A percentile compares a stretch with the other conserved stretches of the same genome.
Conservation (phyloP, 2,797 vertebrate genomes). For the Alosa sapidissima region DNA sequence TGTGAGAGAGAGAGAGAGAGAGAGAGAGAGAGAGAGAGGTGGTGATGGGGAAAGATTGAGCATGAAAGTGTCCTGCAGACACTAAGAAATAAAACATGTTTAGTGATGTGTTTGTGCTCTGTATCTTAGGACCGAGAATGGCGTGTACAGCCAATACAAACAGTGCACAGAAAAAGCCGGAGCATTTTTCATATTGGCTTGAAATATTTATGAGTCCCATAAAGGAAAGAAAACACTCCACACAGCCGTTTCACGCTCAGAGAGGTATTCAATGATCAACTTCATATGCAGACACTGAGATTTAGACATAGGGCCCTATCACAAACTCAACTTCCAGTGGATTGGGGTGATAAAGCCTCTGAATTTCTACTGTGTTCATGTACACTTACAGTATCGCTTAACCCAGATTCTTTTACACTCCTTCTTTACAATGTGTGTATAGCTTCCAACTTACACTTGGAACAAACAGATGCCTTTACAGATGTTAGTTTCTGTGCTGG, state of each 20-base stretch:
- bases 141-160: not conserved
- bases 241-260: not conserved
- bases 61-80: conserved; percentile 12
- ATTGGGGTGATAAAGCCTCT: not conserved
- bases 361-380: not conserved
- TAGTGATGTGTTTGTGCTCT: not conserved
- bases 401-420: not conserved
- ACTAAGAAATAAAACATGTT: not conserved
- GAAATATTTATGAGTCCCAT: conserved; percentile 18
- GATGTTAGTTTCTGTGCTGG: not conserved
- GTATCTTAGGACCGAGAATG: not conserved
- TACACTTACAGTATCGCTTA: not conserved
- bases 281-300: not conserved
- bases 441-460: too few species aligned
- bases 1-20: not conserved
- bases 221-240: not conserved
- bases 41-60: not conserved
- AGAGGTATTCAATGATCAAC: conserved; percentile 3
- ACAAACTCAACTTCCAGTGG: not conserved
- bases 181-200: conserved; percentile 12
- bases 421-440: too few species aligned
- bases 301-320: not conserved
- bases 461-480: not conserved
- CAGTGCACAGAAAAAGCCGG: not conserved
- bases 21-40: not conserved